Conservation (phyloP, 2,888 invertebrate genomes). For the Erebia epiphron region DNA sequence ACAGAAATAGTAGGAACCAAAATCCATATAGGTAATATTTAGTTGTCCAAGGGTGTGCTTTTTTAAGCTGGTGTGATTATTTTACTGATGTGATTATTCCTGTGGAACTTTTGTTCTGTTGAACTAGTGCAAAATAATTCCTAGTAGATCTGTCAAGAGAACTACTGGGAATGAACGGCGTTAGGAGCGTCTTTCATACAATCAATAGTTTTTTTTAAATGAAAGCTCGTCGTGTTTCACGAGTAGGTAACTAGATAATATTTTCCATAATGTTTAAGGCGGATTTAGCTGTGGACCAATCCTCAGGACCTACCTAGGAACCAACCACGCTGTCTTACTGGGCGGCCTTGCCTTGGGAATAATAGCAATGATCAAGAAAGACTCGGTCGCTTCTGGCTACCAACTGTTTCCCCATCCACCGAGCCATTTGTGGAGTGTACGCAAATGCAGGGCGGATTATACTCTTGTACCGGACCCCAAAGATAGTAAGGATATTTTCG, state of each 20-base stretch:
- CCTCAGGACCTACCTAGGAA: slow-evolving; percentile 56
- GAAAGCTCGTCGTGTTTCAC: no score
- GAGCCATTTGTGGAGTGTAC: slow-evolving; percentile 50
- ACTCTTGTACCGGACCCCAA: slow-evolving; percentile 56
- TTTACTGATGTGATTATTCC: no score
- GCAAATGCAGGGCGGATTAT: slow-evolving; percentile 54
- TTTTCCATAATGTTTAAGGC: slow-evolving; percentile 48
- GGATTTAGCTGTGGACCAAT: slow-evolving; percentile 69
- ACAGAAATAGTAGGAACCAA: no score
- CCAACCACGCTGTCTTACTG: slow-evolving; percentile 57
- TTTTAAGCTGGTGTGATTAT: no score
- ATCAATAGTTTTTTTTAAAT: no score
- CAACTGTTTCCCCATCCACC: slow-evolving; percentile 46
- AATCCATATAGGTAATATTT: no score
- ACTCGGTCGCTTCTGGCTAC: slow-evolving; percentile 47
- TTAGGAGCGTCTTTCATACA: no score
- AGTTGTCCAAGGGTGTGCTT: no score
- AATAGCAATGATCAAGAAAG: slow-evolving; percentile 60
- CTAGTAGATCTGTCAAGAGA: no score
- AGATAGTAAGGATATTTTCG: slow-evolving; percentile 48
- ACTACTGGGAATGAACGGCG: no score
- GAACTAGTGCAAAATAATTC: no score
- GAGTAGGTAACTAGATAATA: background rate
- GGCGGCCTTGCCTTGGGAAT: slow-evolving; percentile 61
- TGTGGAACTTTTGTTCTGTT: no score